Evolutionary conservation across 1,140 invertebrate species (phyloP).

Genomic region (Cotesia vestalis): DNA sequence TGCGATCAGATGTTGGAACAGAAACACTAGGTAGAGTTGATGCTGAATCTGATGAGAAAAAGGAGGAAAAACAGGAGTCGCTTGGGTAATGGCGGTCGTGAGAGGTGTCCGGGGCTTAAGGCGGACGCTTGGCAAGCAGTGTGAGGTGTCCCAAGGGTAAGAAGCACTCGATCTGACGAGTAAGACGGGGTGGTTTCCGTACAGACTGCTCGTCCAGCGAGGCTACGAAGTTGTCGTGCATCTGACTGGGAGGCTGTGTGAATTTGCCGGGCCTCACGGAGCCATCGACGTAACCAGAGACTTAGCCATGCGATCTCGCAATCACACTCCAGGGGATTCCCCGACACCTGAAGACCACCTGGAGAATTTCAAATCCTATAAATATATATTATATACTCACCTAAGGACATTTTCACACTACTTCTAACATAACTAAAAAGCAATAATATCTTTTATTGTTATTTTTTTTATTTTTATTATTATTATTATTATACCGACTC

Average conservation of each 20-base stretch:
- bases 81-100: slow-evolving; percentile 48
- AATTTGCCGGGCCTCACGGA: slow-evolving; percentile 78
- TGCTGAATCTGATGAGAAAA: slow-evolving; percentile 40
- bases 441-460: slow-evolving; percentile 21
- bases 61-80: slow-evolving; percentile 52
- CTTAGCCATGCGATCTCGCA: slow-evolving; percentile 90
- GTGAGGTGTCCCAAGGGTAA: slow-evolving; percentile 65
- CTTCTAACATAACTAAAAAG: no score
- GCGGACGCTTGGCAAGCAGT: slow-evolving; percentile 69
- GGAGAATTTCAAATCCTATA: slow-evolving; percentile 41
- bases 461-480: background rate
- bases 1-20: no score
- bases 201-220: slow-evolving; percentile 62
- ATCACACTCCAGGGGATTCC: slow-evolving; percentile 86
- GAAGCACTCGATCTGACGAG: slow-evolving; percentile 59
- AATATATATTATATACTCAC: slow-evolving; percentile 16
- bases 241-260: slow-evolving; percentile 71
- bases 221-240: slow-evolving; percentile 58
- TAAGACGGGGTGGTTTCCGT: slow-evolving; percentile 63
- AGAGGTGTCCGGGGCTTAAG: slow-evolving; percentile 61
- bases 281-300: slow-evolving; percentile 86
- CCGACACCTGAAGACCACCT: slow-evolving; percentile 84
- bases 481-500: no score
- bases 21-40: slow-evolving; percentile 27
- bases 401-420: no score